Evolutionary conservation across 2,113 vertebrate genomes (phyloP), one percentile per base, ranked within the genome.

Genomic region (Ibidorhyncha struthersii): DNA sequence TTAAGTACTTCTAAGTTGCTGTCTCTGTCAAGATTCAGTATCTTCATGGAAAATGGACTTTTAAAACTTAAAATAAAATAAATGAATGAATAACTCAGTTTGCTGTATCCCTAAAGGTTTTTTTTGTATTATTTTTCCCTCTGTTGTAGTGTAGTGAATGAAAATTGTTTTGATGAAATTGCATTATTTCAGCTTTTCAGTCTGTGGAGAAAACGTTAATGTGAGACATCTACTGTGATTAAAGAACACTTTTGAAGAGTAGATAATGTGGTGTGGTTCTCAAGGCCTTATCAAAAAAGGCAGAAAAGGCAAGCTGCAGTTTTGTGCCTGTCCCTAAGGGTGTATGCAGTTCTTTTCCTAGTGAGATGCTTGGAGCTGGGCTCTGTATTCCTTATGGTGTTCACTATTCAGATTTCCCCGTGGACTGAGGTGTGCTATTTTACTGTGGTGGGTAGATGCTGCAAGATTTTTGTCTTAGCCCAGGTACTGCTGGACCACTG

Each of bases 141-240:
- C 34, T 41, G 17, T 66, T 41, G 17, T 66, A 61, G 67, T 77
- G 45, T 70, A 73, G 47, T 25, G 26, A 96, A 50, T 73, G 45
- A 58, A 55, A 80, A 20, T 41, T 67, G 87, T 82, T 91, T 8
- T 72, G 43, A 62, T 85, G 85, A 76, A 89, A 72, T 91, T 3
- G 3, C 40, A 62, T 96, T 89, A 53, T 40, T 85, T 88, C 78
- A 94, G 66, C 89, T 85, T 91, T 92, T 94, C 86, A 73, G 36
- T 93, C 86, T 70, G 43, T 70, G 66, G 40, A 67, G 70, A 43
- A 90, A 76, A 81, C 23, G 12, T 66, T 62, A 70, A 70, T 36
- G 20, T 66, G 53, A 77, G 32, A 50, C 62, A 53, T 62, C 89
- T 59, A 2, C 62, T 62, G 55, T 58, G 76, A 55, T 78, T 74